Percentiles rank a stretch among this genome's conserved stretches.
Evolutionary conservation across 1,140 invertebrate species (phyloP).

Genomic region (Drosophila trapezifrons): DNA sequence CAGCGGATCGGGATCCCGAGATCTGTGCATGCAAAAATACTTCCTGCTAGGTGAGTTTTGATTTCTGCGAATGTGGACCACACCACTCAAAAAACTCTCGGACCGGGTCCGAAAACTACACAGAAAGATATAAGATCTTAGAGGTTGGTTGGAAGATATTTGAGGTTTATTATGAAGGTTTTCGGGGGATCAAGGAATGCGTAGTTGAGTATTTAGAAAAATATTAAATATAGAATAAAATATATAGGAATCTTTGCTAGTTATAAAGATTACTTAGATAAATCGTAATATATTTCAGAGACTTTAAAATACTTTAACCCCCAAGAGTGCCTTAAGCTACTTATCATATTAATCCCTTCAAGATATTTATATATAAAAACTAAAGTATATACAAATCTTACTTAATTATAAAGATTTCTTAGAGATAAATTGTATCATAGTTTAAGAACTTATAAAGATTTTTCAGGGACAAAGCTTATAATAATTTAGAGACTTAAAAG

Average conservation of each 20-base stretch:
- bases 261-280: not conserved
- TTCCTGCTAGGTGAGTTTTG: slow-evolving; percentile 74
- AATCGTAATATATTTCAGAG: not conserved
- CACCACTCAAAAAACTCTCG: slow-evolving; percentile 33
- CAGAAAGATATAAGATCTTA: not conserved
- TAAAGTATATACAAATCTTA: no score
- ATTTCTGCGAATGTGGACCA: slow-evolving; percentile 67
- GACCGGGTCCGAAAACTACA: slow-evolving; percentile 15
- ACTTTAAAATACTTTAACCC: no score
- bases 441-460: not conserved
- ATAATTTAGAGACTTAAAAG: no score
- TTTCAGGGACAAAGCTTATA: no score
- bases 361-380: no score
- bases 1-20: slow-evolving; percentile 38
- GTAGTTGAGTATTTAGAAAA: not conserved
- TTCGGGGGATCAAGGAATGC: not conserved
- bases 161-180: not conserved
- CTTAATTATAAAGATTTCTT: not conserved
- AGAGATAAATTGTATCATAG: not conserved
- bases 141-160: not conserved
- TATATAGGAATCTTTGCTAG: no score
- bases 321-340: no score
- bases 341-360: no score
- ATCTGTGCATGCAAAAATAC: slow-evolving; percentile 72
- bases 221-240: no score